Evolutionary conservation across 2,113 vertebrate species (phyloP), one percentile per base, ranked within the genome.

Genomic region (Alligator mississippiensis): DNA sequence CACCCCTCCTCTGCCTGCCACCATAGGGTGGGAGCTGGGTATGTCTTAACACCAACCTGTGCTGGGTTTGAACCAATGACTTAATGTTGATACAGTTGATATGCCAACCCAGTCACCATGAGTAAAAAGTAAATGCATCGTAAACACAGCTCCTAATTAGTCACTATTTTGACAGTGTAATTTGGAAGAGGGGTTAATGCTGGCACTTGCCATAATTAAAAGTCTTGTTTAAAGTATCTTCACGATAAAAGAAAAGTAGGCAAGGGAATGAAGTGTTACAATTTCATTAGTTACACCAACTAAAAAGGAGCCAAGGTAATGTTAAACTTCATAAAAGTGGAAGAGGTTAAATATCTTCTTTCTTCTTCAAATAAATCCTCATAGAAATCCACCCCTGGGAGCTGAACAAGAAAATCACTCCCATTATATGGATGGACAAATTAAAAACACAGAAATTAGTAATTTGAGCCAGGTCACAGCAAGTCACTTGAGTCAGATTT

Each of bases 241-340:
- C 80, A 61, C 8, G 64, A 47, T 47, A 83, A 78, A 78, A 30
- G n/a, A 60, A 60, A 25, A 66, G 12, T 18, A 68, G 18, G 5
- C n/a, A 11, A 58, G 66, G 62, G 64, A 24, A 38, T 2, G 6
- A 17, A 25, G 81, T 66, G 6, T 28, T 0, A 0, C 38, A 4
- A 8, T 84, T n/a, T 80, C 6, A 61, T 11, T 28, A 77, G 17
- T 21, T 86, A 80, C 80, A 3, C 11, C 34, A 25, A 4, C 14
- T 88, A 83, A 16, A 59, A 79, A 88, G 63, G 24, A 80, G 14
- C 28, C 76, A 86, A 80, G 2, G 21, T 38, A 5, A 14, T 80
- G 28, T 27, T 66, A 72, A 86, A 60, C 22, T 66, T 11, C 21
- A 77, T 12, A 64, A n/a, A n/a, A n/a, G 28, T 38, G 70, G 62